Evolutionary conservation across 1,140 invertebrate species (phyloP).

Genomic region (Dryas iulia): DNA sequence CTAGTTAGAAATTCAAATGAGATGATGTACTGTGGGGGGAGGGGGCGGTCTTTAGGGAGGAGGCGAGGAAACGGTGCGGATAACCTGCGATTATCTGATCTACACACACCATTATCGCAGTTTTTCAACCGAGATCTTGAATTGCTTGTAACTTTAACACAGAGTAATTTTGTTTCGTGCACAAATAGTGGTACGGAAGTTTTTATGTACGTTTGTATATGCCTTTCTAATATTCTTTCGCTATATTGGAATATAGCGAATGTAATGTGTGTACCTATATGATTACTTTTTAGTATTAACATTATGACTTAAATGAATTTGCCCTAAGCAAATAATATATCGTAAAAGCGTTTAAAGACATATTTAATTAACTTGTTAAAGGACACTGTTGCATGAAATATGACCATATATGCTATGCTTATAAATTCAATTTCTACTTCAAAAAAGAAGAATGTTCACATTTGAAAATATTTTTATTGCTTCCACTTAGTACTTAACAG

Average conservation of each 20-base stretch:
- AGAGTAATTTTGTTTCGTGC: neutral
- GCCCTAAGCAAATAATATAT: too few species aligned
- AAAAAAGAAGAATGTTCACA: too few species aligned
- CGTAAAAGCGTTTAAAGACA: too few species aligned
- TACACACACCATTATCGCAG: slow-evolving; percentile 41
- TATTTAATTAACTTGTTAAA: too few species aligned
- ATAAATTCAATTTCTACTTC: too few species aligned
- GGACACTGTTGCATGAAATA: too few species aligned
- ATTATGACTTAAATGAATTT: too few species aligned
- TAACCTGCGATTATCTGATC: slow-evolving; percentile 56
- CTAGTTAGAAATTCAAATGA: slow-evolving; percentile 96
- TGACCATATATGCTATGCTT: too few species aligned
- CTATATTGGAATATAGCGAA: neutral
- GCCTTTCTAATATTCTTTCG: neutral
- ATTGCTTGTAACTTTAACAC: neutral
- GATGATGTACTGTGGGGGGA: slow-evolving; percentile 82
- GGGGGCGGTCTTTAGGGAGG: slow-evolving; percentile 56
- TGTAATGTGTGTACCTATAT: neutral
- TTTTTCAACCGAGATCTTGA: slow-evolving; percentile 25
- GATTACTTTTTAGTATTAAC: neutral
- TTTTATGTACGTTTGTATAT: neutral
- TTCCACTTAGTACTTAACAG: too few species aligned
- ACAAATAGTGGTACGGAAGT: neutral
- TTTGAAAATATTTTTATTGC: too few species aligned
- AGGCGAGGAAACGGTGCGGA: slow-evolving; percentile 58